Evolutionary conservation across 1,140 invertebrate species (phyloP), one percentile per base, ranked within the genome.

Genomic region (Papilio aristodemus): DNA sequence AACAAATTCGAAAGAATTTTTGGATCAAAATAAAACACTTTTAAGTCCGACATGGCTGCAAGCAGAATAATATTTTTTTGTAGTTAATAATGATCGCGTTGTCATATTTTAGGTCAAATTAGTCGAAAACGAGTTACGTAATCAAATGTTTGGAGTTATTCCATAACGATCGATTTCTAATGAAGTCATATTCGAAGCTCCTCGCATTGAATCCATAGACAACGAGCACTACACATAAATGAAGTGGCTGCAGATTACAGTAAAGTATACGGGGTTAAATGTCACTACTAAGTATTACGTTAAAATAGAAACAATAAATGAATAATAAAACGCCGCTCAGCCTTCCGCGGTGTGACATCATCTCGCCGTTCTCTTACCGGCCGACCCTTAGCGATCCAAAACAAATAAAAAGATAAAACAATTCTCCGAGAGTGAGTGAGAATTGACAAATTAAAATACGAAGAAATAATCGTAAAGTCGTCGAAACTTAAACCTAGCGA

Each of bases 231-330:
- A 71, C 71, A 77, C 68, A 68, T 78, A 86, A 84, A 84, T 83
- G 81, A 87, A 85, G 81, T 85, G 83, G 79, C 79, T 80, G 79
- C 79, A 80, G 73, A 75, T 83, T 77, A 81, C 73, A 78, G 81
- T 85, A 87, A 87, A 85, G 79, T 78, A 85, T 84, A 83, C 68
- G 78, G 83, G 75, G 78, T 81, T 81, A 83, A 79, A 82, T 77
- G 75, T 75, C 57, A 77, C 75, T 80, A 80, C 76, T 82, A 83
- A 77, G 73, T 71, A 78, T 79, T 80, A 86, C 77, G 86, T 85
- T 86, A 79, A 71, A 83, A 87, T 85, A 71, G 82, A 88, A 89
- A 91, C 82, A 91, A 91, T 90, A 91, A 91, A 88, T 90, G 87
- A 84, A 91, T 89, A 90, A 90, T 89, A 90, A 91, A 91, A 91